Percentiles rank a stretch among this genome's conserved stretches.
phyloP scores from a whole-genome alignment of 2,113 vertebrate species.

The Sylvicapra grimmia region DNA sequence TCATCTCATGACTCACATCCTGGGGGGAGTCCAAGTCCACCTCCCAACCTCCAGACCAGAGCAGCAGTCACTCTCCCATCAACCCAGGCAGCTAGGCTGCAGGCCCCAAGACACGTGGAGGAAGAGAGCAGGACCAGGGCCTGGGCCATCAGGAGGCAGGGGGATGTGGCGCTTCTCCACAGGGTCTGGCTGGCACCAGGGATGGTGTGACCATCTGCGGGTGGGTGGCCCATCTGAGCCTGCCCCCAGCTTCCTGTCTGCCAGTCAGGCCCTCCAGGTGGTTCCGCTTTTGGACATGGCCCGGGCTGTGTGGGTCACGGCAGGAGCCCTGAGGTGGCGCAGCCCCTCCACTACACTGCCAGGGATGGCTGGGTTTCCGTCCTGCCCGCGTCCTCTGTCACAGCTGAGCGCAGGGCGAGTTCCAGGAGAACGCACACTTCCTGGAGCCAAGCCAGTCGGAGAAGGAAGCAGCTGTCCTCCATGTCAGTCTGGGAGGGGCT shows the following conservation, averaged over 20 bases:
- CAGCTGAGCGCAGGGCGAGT: not conserved
- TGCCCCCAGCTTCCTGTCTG: not conserved
- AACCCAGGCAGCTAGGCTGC: not conserved
- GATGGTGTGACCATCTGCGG: not conserved
- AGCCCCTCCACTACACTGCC: not conserved
- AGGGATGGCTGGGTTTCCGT: not conserved
- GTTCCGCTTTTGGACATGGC: not conserved
- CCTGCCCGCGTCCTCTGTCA: accelerated
- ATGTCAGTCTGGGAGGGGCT: accelerated
- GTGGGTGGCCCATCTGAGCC: not conserved
- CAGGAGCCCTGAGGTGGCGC: not conserved
- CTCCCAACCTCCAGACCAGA: not conserved
- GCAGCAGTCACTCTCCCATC: not conserved
- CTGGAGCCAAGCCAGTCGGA: not conserved
- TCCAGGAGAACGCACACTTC: not conserved
- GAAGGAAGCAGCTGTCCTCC: not conserved
- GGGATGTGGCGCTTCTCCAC: not conserved
- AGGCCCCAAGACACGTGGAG: not conserved
- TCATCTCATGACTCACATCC: not conserved
- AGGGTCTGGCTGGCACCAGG: not conserved
- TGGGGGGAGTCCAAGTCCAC: not conserved
- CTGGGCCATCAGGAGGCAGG: not conserved
- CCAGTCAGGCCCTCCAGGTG: not conserved
- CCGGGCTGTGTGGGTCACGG: not conserved
- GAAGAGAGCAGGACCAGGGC: not conserved